These are phyloP conservation scores for Tetrao urogallus DNA, from an alignment of 2,113 vertebrate genomes.

Conservation along the genomic window DNA sequence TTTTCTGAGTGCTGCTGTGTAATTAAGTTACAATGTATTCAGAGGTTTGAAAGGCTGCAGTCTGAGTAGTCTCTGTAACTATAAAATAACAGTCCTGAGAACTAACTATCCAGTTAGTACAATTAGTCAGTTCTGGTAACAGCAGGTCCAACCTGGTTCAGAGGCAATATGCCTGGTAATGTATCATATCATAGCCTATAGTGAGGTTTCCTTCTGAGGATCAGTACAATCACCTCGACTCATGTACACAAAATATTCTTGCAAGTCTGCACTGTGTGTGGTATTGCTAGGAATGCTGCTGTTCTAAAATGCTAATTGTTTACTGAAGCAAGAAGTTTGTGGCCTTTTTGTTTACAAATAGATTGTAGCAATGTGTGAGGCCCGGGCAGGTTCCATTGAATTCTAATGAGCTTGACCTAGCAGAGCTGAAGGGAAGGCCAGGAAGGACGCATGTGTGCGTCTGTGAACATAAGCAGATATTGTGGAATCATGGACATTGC, in stretches of 20 bases:
- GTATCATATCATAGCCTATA: background rate
- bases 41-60: background rate
- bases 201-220: background rate
- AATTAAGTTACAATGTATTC: background rate
- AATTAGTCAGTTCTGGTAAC: constrained; percentile 11
- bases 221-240: background rate
- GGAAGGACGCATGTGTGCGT: background rate
- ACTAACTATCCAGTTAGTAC: background rate
- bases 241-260: background rate
- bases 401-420: background rate
- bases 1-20: background rate
- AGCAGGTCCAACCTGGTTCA: background rate
- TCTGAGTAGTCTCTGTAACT: background rate
- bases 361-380: background rate
- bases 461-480: constrained; percentile 1
- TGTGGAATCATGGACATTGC: background rate
- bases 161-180: background rate
- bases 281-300: background rate
- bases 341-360: background rate
- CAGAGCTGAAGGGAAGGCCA: background rate
- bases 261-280: background rate
- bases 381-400: background rate
- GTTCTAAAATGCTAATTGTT: background rate
- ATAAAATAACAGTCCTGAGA: constrained; percentile 8
- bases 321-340: background rate